phyloP scores from a whole-genome alignment of 2,797 vertebrate genomes.

The Manis pentadactyla region DNA sequence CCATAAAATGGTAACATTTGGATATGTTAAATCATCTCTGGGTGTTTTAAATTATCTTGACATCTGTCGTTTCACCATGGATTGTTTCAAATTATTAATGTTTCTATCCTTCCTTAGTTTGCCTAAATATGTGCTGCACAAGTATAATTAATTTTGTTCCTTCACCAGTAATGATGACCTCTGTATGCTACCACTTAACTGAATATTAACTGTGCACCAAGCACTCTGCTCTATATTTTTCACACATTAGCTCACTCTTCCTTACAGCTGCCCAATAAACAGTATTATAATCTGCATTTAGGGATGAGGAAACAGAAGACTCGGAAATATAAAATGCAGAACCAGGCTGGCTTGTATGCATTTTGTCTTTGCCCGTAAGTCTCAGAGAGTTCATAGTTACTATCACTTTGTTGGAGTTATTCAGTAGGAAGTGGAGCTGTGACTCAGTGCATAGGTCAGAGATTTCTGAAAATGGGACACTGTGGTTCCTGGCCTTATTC shows the following conservation, averaged over 20 bases:
- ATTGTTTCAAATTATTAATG: slow-evolving; percentile 1
- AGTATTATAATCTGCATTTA: not conserved
- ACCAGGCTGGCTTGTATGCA: not conserved
- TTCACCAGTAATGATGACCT: not conserved
- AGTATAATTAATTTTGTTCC: not conserved
- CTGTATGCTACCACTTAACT: not conserved
- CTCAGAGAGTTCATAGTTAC: not conserved
- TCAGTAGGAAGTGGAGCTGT: not conserved
- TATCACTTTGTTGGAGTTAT: not conserved
- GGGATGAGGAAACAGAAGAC: not conserved
- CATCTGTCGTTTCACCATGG: not conserved
- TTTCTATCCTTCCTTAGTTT: slow-evolving; percentile 14
- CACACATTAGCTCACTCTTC: not conserved
- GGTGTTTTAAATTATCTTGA: slow-evolving; percentile 1
- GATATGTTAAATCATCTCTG: not conserved
- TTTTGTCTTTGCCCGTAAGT: not conserved
- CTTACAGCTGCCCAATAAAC: not conserved
- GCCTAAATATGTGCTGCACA: not conserved
- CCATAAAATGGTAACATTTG: not conserved
- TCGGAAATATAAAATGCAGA: not conserved
- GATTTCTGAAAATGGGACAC: not conserved
- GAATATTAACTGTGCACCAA: not conserved
- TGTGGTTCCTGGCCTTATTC: not conserved
- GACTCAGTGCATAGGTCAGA: not conserved
- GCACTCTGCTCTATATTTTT: not conserved